Evolutionary conservation across 2,113 vertebrate species (phyloP).

Genomic region (Halichoeres trimaculatus): DNA sequence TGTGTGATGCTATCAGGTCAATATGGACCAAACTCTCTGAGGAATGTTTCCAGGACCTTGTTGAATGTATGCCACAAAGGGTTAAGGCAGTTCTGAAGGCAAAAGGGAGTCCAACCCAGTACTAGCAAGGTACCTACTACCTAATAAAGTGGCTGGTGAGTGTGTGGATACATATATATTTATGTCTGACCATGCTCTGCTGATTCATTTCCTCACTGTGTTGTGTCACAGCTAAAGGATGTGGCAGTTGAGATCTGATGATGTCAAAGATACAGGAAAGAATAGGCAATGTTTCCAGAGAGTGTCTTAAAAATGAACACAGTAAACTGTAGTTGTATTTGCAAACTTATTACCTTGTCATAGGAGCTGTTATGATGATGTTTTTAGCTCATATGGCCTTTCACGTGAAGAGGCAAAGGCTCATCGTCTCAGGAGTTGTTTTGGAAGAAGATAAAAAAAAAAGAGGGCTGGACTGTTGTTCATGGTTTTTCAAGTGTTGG

Average conservation of each 20-base stretch:
- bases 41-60: too few relatives aligned
- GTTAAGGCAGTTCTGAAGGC: too few relatives aligned
- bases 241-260: not conserved
- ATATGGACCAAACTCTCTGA: too few relatives aligned
- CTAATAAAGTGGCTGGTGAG: too few relatives aligned
- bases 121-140: too few relatives aligned
- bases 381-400: not conserved
- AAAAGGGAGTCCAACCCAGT: too few relatives aligned
- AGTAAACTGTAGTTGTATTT: not conserved
- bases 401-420: not conserved
- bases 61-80: too few relatives aligned
- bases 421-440: not conserved
- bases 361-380: constrained; percentile 7
- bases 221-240: not conserved
- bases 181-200: too few relatives aligned
- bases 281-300: not conserved
- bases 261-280: not conserved
- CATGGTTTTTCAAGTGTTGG: not conserved
- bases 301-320: not conserved
- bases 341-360: constrained; percentile 1
- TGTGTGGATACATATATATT: too few relatives aligned
- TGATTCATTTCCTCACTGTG: too few relatives aligned
- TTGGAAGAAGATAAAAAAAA: too few relatives aligned
- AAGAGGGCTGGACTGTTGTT: not conserved
- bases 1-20: too few relatives aligned